Percentiles rank a stretch among this genome's conserved stretches.
These are phyloP conservation scores for Amphiura filiformis DNA, from an alignment of 35 echinoderm and acorn worm genomes.

Conservation along the genomic window DNA sequence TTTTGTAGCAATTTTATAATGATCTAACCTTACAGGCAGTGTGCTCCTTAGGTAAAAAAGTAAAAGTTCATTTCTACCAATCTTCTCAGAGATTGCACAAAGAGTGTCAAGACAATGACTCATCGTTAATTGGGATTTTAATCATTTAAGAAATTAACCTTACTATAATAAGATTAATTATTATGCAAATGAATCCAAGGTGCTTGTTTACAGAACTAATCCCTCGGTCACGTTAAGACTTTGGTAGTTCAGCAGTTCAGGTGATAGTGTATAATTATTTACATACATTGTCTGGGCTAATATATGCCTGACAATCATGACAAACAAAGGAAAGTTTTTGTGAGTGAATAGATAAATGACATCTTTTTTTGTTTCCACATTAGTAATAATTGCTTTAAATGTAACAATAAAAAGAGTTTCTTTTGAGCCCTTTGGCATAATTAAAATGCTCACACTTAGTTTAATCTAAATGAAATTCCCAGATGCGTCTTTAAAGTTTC, in stretches of 20 bases:
- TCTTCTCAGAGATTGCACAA: not conserved
- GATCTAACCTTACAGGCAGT: too few species aligned
- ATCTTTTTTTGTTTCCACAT: too few species aligned
- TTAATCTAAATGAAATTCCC: constrained; percentile 12
- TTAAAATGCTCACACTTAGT: constrained; percentile 7
- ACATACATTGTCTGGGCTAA: too few species aligned
- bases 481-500: constrained; percentile 4
- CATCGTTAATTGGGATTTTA: constrained; percentile 8
- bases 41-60: too few species aligned
- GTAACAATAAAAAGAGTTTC: not conserved
- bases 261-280: too few species aligned
- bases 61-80: too few species aligned
- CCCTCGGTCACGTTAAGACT: not conserved
- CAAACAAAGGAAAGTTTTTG: too few species aligned
- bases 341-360: too few species aligned
- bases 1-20: too few species aligned
- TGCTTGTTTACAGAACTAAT: not conserved
- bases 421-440: not conserved
- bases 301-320: too few species aligned
- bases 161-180: not conserved
- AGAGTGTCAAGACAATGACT: not conserved
- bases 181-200: not conserved
- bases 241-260: not conserved
- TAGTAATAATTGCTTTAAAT: not conserved
- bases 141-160: constrained; percentile 3